A percentile compares a stretch with the other conserved stretches of the same genome.
phyloP scores from a whole-genome alignment of 2,113 vertebrate species.

The Alosa alosa region DNA sequence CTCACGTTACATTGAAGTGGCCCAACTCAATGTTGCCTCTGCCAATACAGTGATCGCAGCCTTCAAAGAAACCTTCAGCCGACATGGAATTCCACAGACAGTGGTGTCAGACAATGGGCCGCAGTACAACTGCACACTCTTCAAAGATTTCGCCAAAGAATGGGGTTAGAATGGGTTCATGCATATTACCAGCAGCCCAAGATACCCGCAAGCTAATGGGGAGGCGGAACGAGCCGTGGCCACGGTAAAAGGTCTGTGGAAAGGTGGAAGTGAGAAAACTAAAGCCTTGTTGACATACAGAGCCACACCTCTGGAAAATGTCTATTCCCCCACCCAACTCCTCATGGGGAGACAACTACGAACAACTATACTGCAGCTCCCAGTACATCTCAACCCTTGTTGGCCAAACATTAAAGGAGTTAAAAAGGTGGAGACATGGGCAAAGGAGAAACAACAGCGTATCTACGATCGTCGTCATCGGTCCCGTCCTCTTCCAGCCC shows the following conservation, averaged over 20 bases:
- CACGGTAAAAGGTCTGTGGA: slow-evolving; percentile 29
- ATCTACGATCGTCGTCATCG: slow-evolving; percentile 19
- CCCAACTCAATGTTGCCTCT: background rate
- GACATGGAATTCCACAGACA: slow-evolving; percentile 29
- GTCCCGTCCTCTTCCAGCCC: background rate
- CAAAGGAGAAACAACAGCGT: slow-evolving; percentile 31
- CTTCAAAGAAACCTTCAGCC: slow-evolving; percentile 24
- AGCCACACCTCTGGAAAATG: too few species aligned
- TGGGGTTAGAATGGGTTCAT: too few species aligned
- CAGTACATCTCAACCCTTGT: too few species aligned
- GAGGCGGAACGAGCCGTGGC: slow-evolving; percentile 1
- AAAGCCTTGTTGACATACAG: too few species aligned
- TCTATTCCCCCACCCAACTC: too few species aligned
- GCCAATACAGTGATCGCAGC: slow-evolving; percentile 20
- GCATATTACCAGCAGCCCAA: slow-evolving; percentile 28
- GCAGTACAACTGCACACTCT: slow-evolving; percentile 24
- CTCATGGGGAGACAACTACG: too few species aligned
- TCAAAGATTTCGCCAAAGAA: slow-evolving; percentile 5
- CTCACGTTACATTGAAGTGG: slow-evolving; percentile 10
- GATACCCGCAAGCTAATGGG: slow-evolving; percentile 25
- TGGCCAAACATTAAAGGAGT: slow-evolving; percentile 15
- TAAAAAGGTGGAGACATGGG: background rate
- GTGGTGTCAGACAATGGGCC: slow-evolving; percentile 30
- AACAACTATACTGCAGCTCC: too few species aligned
- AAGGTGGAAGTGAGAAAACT: background rate